A percentile compares a stretch with the other conserved stretches of the same genome.
phyloP scores from a whole-genome alignment of 2,113 vertebrate species.

The Deroptyus accipitrinus region DNA sequence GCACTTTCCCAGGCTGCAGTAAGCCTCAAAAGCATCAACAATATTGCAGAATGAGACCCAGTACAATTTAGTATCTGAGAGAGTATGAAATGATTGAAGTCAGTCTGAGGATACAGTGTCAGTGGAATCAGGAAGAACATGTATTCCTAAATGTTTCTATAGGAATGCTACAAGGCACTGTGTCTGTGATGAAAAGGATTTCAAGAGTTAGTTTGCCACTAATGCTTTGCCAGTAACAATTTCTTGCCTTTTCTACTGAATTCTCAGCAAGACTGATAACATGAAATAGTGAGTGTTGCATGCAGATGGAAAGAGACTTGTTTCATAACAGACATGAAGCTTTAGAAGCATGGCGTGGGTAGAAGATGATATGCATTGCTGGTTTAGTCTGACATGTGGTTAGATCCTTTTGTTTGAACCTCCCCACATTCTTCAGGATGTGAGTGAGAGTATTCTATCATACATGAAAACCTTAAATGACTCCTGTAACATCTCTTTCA shows the following conservation, averaged over 20 bases:
- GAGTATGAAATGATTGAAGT: background rate
- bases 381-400: constrained; percentile 26
- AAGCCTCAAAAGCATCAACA: background rate
- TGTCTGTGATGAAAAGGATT: background rate
- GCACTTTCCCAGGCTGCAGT: background rate
- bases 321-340: background rate
- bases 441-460: constrained; percentile 37
- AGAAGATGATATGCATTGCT: background rate
- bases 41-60: fast-evolving
- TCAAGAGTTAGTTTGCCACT: background rate
- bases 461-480: background rate
- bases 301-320: background rate
- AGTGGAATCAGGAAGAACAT: background rate
- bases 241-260: background rate
- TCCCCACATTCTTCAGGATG: constrained; percentile 41
- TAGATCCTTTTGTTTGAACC: constrained; percentile 40
- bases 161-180: background rate
- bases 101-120: background rate
- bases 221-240: background rate
- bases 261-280: background rate
- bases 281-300: background rate
- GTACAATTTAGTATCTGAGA: background rate
- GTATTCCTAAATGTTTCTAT: background rate
- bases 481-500: background rate
- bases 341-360: constrained; percentile 1